Evolutionary conservation across 2,113 vertebrate species (phyloP).

Genomic region (Pavo muticus): DNA sequence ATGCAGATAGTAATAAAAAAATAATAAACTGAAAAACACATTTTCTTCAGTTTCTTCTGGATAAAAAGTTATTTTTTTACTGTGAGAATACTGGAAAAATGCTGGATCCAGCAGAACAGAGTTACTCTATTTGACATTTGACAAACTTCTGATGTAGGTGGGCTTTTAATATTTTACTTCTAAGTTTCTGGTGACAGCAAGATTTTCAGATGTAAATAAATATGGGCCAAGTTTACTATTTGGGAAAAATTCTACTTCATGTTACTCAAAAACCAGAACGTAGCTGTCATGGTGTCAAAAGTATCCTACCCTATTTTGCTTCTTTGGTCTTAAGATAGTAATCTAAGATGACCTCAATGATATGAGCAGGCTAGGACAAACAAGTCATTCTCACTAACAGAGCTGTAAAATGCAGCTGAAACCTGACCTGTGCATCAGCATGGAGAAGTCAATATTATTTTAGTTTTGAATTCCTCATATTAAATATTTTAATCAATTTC

Average conservation of each 20-base stretch:
- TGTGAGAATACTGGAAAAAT: constrained; percentile 10
- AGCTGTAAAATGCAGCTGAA: background rate
- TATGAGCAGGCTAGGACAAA: background rate
- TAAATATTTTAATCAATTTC: background rate
- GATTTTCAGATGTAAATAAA: constrained; percentile 19
- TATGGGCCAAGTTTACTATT: background rate
- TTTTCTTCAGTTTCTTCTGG: background rate
- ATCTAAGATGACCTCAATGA: background rate
- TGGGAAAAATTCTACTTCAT: background rate
- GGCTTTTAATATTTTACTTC: background rate
- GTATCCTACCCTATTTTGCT: background rate
- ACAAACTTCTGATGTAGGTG: background rate
- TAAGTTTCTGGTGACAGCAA: background rate
- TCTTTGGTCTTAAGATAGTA: background rate
- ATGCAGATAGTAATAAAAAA: background rate
- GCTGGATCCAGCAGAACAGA: background rate
- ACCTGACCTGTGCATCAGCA: background rate
- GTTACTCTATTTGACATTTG: background rate
- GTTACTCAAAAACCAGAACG: background rate
- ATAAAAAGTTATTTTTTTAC: background rate
- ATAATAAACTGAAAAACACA: background rate
- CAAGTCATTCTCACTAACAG: background rate
- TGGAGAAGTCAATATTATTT: background rate
- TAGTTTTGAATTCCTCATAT: background rate
- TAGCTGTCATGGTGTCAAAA: constrained; percentile 5